Conservation (phyloP, 2,113 vertebrate species). For the Pyxicephalus adspersus region DNA sequence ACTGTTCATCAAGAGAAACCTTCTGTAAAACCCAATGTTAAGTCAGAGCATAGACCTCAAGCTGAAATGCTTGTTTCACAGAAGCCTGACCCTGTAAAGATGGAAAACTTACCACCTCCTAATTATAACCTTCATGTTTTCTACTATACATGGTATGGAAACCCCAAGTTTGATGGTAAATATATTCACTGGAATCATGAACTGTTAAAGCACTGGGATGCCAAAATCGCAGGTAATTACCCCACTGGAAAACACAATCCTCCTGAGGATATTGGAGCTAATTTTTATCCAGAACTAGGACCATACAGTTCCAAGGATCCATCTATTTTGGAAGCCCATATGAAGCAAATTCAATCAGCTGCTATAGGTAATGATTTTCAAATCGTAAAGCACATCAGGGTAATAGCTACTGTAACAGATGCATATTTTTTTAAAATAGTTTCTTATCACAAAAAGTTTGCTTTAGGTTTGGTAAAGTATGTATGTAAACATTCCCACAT, state of each 20-base stretch:
- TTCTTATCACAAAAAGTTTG: not conserved
- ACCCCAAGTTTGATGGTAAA: slow-evolving; percentile 89
- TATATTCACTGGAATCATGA: slow-evolving; percentile 97
- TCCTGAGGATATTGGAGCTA: slow-evolving; percentile 91
- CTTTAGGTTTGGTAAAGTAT: not conserved
- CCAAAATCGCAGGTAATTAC: slow-evolving; percentile 85
- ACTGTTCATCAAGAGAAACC: slow-evolving; percentile 42
- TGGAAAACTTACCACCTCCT: slow-evolving; percentile 76
- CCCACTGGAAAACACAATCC: slow-evolving; percentile 86
- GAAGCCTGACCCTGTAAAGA: slow-evolving; percentile 59
- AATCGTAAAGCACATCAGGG: not conserved
- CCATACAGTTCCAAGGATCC: slow-evolving; percentile 94
- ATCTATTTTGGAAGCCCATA: slow-evolving; percentile 87
- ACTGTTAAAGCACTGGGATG: slow-evolving; percentile 89
- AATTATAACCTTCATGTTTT: slow-evolving; percentile 94
- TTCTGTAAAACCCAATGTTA: slow-evolving; percentile 60
- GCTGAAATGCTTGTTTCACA: slow-evolving; percentile 59
- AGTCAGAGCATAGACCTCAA: slow-evolving; percentile 57
- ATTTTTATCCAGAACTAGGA: slow-evolving; percentile 93
- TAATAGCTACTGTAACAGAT: no score
- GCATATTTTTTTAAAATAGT: no score
- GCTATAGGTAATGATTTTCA: slow-evolving; percentile 81
- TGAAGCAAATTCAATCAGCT: slow-evolving; percentile 89
- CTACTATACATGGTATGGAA: slow-evolving; percentile 95
- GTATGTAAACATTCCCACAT: no score